A percentile compares a stretch with the other conserved stretches of the same genome.
phyloP scores from a whole-genome alignment of 2,113 vertebrate species.

The Amblyopsis rosae region DNA sequence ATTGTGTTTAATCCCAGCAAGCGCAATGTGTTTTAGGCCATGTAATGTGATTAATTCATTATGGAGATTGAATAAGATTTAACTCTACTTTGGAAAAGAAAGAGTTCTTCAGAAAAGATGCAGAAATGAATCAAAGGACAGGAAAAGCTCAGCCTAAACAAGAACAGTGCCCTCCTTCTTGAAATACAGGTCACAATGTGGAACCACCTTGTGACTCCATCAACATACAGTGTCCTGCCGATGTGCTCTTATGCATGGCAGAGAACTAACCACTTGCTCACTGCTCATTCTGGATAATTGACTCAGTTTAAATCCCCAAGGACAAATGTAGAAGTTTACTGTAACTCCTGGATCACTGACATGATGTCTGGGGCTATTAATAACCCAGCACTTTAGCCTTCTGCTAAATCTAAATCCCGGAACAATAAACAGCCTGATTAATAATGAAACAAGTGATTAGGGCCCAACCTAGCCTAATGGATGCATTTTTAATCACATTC shows the following conservation, averaged over 20 bases:
- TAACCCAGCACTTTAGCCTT: neutral
- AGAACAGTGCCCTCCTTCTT: no score
- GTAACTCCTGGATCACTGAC: slow-evolving; percentile 10
- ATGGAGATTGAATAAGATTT: no score
- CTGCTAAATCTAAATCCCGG: slow-evolving; percentile 27
- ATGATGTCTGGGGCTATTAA: neutral
- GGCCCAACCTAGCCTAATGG: slow-evolving; percentile 42
- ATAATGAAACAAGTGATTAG: slow-evolving; percentile 64
- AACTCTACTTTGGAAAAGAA: no score
- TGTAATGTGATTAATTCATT: no score
- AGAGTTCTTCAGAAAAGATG: no score
- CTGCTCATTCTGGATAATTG: neutral
- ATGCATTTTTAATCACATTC: slow-evolving; percentile 63
- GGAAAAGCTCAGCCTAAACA: no score
- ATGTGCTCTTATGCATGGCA: slow-evolving; percentile 3
- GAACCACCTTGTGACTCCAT: neutral
- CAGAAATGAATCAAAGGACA: no score
- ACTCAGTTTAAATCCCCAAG: neutral
- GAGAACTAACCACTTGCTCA: neutral
- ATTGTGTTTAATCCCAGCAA: no score
- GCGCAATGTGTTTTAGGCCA: no score
- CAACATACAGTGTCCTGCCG: neutral
- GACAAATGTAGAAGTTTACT: neutral
- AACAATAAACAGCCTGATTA: slow-evolving; percentile 58
- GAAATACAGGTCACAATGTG: no score